phyloP scores from a whole-genome alignment of 2,888 invertebrate species.

The Nemotelus nigrinus region DNA sequence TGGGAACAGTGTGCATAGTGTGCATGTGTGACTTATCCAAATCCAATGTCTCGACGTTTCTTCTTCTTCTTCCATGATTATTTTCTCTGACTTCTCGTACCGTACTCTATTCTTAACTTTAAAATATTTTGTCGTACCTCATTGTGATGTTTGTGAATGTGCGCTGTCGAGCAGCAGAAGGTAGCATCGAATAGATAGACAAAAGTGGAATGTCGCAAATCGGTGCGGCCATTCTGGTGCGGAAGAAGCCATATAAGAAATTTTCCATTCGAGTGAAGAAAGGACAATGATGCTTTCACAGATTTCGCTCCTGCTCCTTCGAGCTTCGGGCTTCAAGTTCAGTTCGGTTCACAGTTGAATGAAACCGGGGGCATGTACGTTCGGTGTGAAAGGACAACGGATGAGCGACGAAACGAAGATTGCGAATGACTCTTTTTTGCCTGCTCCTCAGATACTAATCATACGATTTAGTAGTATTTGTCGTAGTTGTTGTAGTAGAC shows the following conservation, averaged over 20 bases:
- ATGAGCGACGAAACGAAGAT: constrained; percentile 2
- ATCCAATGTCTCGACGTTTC: neutral
- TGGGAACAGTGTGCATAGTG: neutral
- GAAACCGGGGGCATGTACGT: neutral
- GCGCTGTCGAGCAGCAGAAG: neutral
- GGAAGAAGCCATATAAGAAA: constrained; percentile 41
- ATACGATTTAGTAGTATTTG: neutral
- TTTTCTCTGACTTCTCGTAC: neutral
- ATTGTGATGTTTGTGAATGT: constrained; percentile 9
- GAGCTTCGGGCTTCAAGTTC: neutral
- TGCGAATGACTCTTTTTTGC: constrained; percentile 19
- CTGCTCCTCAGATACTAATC: neutral
- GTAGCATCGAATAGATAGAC: no score
- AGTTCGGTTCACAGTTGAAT: constrained; percentile 24
- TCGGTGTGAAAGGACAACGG: neutral
- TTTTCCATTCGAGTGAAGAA: constrained; percentile 34
- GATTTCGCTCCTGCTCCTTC: constrained; percentile 8
- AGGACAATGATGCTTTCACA: constrained; percentile 39
- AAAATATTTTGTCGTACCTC: constrained; percentile 14
- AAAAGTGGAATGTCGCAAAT: constrained; percentile 5
- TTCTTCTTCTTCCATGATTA: neutral
- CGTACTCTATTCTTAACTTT: constrained; percentile 18
- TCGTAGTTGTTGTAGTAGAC: neutral
- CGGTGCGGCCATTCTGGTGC: constrained; percentile 16
- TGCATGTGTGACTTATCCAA: neutral